These are phyloP conservation scores for Emydoidea blandingii DNA, from an alignment of 2,797 vertebrate genomes.

Conservation along the genomic window DNA sequence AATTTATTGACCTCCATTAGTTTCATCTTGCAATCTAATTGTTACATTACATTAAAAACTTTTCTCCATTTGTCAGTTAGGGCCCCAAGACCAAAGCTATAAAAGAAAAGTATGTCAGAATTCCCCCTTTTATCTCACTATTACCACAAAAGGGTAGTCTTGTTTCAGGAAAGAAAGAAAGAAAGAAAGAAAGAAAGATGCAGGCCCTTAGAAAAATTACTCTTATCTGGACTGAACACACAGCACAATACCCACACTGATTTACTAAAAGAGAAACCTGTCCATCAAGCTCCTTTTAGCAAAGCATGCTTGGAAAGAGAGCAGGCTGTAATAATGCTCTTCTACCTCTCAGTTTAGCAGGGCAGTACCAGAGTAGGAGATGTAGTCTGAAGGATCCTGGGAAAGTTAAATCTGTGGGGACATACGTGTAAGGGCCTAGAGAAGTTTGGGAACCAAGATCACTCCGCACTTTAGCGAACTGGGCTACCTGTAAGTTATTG, in stretches of 20 bases:
- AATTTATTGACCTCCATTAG: not conserved
- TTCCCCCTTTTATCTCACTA: not conserved
- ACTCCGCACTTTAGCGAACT: not conserved
- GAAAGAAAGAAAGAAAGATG: not conserved
- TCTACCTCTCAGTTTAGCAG: not conserved
- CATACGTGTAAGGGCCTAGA: not conserved
- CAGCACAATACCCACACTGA: not conserved
- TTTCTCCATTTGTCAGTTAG: not conserved
- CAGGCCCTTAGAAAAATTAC: constrained; percentile 14
- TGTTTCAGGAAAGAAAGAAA: not conserved
- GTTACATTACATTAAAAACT: not conserved
- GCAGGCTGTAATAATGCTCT: not conserved
- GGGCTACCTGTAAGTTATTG: not conserved
- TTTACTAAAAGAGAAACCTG: not conserved
- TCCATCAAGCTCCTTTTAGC: not conserved
- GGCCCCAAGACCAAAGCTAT: not conserved
- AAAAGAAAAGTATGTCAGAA: not conserved
- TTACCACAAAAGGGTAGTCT: not conserved
- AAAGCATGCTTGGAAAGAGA: not conserved
- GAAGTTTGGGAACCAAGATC: fast-evolving
- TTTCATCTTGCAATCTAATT: not conserved
- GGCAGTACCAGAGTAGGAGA: not conserved
- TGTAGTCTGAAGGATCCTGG: not conserved
- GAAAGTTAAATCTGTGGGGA: not conserved
- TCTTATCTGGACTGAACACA: not conserved